Evolutionary conservation across 2,797 vertebrate genomes (phyloP).

Genomic region (Pangasius sanitwongsei): DNA sequence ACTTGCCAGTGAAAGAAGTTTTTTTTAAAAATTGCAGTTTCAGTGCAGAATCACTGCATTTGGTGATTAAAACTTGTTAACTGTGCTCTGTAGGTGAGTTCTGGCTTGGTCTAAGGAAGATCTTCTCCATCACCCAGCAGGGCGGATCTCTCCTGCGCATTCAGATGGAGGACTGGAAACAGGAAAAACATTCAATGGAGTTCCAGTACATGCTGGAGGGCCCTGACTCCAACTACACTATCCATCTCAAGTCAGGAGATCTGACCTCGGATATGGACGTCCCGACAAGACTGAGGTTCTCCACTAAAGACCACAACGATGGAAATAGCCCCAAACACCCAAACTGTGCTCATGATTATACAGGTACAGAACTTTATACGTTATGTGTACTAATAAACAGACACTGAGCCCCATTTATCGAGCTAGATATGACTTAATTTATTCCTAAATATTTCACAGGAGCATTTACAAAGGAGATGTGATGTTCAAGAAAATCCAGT

Average conservation of each 20-base stretch:
- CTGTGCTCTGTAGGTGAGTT: constrained; percentile 80
- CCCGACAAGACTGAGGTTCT: constrained; percentile 79
- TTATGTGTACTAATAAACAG: background rate
- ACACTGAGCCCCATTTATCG: background rate
- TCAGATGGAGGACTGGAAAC: constrained; percentile 85
- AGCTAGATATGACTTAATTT: background rate
- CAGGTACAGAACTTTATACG: constrained; percentile 55
- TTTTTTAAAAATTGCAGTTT: background rate
- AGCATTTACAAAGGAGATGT: background rate
- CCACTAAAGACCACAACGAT: constrained; percentile 77
- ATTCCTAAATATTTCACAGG: background rate
- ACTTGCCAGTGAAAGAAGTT: background rate
- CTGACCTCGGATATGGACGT: constrained; percentile 74
- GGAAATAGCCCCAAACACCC: constrained; percentile 44
- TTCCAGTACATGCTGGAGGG: constrained; percentile 81
- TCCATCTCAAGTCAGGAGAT: constrained; percentile 77
- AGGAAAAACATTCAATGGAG: constrained; percentile 71
- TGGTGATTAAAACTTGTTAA: background rate
- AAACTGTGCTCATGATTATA: constrained; percentile 73
- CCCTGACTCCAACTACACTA: constrained; percentile 74
- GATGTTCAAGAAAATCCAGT: background rate
- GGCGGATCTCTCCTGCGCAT: constrained; percentile 79
- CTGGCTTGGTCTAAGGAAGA: constrained; percentile 88
- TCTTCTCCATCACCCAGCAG: constrained; percentile 75
- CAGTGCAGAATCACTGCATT: background rate